These are phyloP conservation scores for Trichonephila clavata DNA, from an alignment of 1,140 invertebrate species.

Conservation along the genomic window DNA sequence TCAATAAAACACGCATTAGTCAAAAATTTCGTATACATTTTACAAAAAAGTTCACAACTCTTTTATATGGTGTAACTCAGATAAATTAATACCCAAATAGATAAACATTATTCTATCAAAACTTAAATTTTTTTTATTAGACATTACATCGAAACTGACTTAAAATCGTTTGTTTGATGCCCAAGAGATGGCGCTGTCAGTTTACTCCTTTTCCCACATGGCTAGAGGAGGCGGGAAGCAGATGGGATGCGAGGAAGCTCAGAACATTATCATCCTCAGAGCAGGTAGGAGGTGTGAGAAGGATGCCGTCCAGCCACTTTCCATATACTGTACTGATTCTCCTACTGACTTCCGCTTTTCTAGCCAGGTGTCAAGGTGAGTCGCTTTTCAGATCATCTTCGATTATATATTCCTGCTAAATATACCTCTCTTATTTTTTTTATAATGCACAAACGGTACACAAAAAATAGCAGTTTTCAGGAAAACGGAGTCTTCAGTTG, in stretches of 20 bases:
- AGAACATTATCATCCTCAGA: slow-evolving; percentile 31
- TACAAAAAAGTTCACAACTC: too few relatives aligned
- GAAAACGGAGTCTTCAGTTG: neutral
- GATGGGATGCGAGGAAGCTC: slow-evolving; percentile 12
- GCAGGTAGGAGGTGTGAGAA: slow-evolving; percentile 34
- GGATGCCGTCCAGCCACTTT: slow-evolving; percentile 37
- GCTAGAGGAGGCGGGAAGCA: slow-evolving; percentile 8
- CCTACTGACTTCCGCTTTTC: slow-evolving; percentile 38
- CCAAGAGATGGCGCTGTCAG: slow-evolving; percentile 30
- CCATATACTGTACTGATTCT: slow-evolving; percentile 45
- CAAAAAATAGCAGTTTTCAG: neutral
- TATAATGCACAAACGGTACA: neutral
- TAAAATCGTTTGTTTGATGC: neutral
- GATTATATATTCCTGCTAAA: neutral
- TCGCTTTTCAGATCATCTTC: slow-evolving; percentile 2
- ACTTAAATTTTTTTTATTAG: too few relatives aligned
- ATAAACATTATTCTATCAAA: too few relatives aligned
- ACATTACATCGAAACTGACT: too few relatives aligned
- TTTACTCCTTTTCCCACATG: neutral
- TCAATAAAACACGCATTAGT: too few relatives aligned
- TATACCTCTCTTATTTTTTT: neutral
- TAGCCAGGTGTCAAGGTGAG: slow-evolving; percentile 72
- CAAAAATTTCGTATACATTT: too few relatives aligned
- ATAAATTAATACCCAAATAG: too few relatives aligned
- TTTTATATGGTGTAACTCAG: too few relatives aligned